phyloP scores from a whole-genome alignment of 1,140 invertebrate species.

The Pseudomyrmex flavicornis region DNA sequence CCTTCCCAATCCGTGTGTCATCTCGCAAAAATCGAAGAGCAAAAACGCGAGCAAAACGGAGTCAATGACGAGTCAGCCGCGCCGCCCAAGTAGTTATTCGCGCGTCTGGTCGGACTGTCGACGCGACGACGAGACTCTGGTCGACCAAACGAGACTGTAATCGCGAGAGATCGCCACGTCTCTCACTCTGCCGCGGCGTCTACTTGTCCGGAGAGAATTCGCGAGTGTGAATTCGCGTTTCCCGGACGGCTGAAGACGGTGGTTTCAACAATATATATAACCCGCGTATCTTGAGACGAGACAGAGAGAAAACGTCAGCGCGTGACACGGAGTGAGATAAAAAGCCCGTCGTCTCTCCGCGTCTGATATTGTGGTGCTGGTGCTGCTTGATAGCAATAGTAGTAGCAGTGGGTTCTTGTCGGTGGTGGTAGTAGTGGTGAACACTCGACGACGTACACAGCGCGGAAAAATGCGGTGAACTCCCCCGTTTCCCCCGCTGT shows the following conservation, averaged over 20 bases:
- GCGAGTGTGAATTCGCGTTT: slow-evolving; percentile 30
- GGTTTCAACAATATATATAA: background rate
- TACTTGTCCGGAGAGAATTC: background rate
- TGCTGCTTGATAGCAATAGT: slow-evolving; percentile 59
- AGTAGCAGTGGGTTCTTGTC: slow-evolving; percentile 38
- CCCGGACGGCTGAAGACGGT: background rate
- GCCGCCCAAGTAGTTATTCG: slow-evolving; percentile 30
- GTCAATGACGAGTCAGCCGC: slow-evolving; percentile 41
- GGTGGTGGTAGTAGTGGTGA: slow-evolving; percentile 53
- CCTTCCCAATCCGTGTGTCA: background rate
- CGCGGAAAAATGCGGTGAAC: slow-evolving; percentile 67
- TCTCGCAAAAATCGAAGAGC: background rate
- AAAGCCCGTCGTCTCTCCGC: slow-evolving; percentile 31
- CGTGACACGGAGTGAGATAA: slow-evolving; percentile 46
- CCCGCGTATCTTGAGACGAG: slow-evolving; percentile 13
- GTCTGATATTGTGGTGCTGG: slow-evolving; percentile 56
- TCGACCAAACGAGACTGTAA: slow-evolving; percentile 26
- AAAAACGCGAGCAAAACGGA: slow-evolving; percentile 23
- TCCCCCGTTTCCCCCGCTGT: background rate
- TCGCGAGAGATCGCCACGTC: background rate
- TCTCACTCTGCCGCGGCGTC: slow-evolving; percentile 10
- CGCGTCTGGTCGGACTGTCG: slow-evolving; percentile 29
- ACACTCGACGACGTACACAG: slow-evolving; percentile 50
- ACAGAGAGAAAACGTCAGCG: slow-evolving; percentile 14
- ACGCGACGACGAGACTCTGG: slow-evolving; percentile 11